phyloP scores from a whole-genome alignment of 1,140 invertebrate genomes.

The Drosophila kikkawai region DNA sequence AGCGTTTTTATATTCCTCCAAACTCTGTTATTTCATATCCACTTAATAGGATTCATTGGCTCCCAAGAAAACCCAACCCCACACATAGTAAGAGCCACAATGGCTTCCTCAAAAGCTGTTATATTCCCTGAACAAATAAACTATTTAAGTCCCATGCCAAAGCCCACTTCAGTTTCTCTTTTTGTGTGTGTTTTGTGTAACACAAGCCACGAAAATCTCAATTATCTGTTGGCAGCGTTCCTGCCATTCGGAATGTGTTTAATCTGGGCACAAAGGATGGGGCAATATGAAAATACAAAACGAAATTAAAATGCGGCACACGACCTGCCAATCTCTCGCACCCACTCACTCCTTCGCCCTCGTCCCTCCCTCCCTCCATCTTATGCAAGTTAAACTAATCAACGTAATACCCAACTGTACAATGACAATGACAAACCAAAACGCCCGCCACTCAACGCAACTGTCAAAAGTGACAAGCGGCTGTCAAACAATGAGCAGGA shows the following conservation, averaged over 20 bases:
- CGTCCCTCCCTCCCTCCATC: background rate
- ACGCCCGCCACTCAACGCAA: constrained; percentile 67
- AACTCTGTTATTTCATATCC: background rate
- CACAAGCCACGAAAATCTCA: constrained; percentile 45
- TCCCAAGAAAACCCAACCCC: background rate
- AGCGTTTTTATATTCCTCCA: background rate
- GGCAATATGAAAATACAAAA: constrained; percentile 70
- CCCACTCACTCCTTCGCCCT: constrained; percentile 34
- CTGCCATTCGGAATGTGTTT: constrained; percentile 53
- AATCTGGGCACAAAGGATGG: constrained; percentile 70
- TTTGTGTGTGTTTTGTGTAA: constrained; percentile 31
- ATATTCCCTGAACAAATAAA: constrained; percentile 39
- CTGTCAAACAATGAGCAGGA: constrained; percentile 76
- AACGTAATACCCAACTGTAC: constrained; percentile 68
- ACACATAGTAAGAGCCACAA: constrained; percentile 2
- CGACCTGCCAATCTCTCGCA: constrained; percentile 77
- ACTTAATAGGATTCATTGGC: background rate
- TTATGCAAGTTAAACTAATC: constrained; percentile 79
- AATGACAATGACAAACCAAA: constrained; percentile 78
- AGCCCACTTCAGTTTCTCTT: constrained; percentile 34
- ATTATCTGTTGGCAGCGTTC: constrained; percentile 48
- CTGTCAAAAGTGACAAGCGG: constrained; percentile 78
- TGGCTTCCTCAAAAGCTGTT: constrained; percentile 16
- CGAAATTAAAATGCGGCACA: constrained; percentile 82
- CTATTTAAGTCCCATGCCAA: constrained; percentile 29